Evolutionary conservation across 2,888 invertebrate species (phyloP).

Genomic region (Sarcophaga subvicina): DNA sequence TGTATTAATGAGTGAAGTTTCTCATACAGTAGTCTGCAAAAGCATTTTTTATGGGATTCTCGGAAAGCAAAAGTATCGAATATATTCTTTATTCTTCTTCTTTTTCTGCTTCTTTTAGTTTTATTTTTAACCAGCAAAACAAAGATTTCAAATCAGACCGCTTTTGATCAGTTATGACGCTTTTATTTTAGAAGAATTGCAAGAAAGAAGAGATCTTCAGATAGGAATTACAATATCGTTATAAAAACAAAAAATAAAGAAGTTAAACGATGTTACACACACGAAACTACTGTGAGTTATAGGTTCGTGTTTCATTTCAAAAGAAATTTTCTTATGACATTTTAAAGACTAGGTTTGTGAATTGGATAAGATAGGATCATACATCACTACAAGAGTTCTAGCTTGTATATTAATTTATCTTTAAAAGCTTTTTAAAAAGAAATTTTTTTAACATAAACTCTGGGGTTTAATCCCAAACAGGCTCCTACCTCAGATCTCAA

Average conservation of each 20-base stretch:
- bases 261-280: not conserved
- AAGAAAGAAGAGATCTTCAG: not conserved
- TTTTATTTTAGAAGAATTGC: not conserved
- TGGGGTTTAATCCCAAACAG: no score
- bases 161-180: slow-evolving; percentile 19
- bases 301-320: not conserved
- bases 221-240: slow-evolving; percentile 12
- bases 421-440: no score
- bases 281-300: not conserved
- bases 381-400: no score
- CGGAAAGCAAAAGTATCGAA: slow-evolving; percentile 22
- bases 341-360: no score
- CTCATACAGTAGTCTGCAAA: slow-evolving; percentile 45
- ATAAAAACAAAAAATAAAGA: slow-evolving; percentile 4
- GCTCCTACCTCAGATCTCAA: no score
- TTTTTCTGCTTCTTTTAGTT: not conserved
- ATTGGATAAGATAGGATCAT: no score
- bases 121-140: not conserved
- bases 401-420: no score
- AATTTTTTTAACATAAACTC: no score
- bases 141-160: slow-evolving; percentile 10
- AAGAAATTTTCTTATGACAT: not conserved
- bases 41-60: slow-evolving; percentile 39
- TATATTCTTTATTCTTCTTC: not conserved
- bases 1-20: slow-evolving; percentile 6